Conservation (phyloP, 2,113 vertebrate species). For the Apodemus speciosus region DNA sequence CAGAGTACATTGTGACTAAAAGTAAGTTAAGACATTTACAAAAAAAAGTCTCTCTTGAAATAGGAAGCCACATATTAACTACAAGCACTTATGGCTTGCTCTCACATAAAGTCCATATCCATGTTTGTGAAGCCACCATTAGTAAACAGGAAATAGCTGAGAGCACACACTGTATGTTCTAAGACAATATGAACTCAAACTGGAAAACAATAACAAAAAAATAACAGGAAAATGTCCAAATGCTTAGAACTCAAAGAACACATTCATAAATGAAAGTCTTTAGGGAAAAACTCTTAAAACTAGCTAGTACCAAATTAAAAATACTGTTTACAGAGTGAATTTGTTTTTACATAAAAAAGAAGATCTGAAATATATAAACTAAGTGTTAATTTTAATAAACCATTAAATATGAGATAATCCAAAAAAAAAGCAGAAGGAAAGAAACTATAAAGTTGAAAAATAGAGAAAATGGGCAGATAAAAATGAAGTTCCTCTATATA, state of each 20-base stretch:
- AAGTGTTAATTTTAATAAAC: not conserved
- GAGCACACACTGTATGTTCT: not conserved
- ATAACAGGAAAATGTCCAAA: not conserved
- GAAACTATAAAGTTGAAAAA: not conserved
- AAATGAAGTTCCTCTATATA: not conserved
- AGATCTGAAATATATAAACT: not conserved
- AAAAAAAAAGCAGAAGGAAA: constrained; percentile 30
- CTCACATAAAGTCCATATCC: not conserved
- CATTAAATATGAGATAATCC: not conserved
- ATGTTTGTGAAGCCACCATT: not conserved
- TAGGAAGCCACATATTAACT: not conserved
- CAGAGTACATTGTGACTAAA: not conserved
- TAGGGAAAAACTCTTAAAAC: not conserved
- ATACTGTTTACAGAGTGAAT: not conserved
- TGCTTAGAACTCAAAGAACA: not conserved
- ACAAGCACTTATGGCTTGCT: not conserved
- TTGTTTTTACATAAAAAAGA: not conserved
- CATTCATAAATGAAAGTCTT: not conserved
- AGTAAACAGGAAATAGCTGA: not conserved
- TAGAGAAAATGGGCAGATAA: not conserved
- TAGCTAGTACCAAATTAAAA: not conserved
- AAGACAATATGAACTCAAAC: not conserved
- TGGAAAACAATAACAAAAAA: not conserved
- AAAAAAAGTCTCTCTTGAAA: not conserved
- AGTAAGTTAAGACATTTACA: not conserved